phyloP scores from a whole-genome alignment of 2,797 vertebrate species.

The Lates japonicus region DNA sequence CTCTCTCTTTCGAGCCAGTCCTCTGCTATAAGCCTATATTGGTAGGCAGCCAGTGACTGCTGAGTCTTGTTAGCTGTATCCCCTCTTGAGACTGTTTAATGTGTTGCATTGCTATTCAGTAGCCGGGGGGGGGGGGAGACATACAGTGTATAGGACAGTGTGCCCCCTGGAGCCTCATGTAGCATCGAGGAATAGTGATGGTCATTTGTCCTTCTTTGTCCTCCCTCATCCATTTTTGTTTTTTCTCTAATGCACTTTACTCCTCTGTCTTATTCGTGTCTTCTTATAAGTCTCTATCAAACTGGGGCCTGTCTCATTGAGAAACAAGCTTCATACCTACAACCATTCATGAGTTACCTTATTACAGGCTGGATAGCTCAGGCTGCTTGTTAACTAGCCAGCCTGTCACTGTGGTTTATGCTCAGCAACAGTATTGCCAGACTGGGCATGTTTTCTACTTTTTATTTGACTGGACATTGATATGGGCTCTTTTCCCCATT shows the following conservation, averaged over 20 bases:
- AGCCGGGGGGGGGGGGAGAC: slow-evolving; percentile 29
- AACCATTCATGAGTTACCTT: not conserved
- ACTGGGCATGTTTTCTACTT: not conserved
- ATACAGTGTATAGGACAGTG: slow-evolving; percentile 7
- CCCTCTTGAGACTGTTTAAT: slow-evolving; percentile 63
- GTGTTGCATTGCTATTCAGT: slow-evolving; percentile 62
- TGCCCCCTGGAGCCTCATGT: not conserved
- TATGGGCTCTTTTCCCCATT: not conserved
- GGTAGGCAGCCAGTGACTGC: slow-evolving; percentile 68
- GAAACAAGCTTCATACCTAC: not conserved
- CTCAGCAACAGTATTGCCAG: not conserved
- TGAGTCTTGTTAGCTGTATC: slow-evolving; percentile 63
- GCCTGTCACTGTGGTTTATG: not conserved
- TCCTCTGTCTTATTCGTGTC: not conserved
- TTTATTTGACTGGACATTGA: not conserved
- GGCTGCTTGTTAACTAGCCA: not conserved
- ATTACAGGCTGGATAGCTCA: too few species aligned
- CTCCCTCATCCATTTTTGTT: not conserved
- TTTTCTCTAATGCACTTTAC: not conserved
- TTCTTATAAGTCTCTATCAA: not conserved
- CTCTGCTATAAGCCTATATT: slow-evolving; percentile 61
- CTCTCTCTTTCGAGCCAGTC: slow-evolving; percentile 55
- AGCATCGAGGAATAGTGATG: not conserved
- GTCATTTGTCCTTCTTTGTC: slow-evolving; percentile 44
- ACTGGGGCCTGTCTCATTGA: not conserved